A percentile compares a stretch with the other conserved stretches of the same genome.
Evolutionary conservation across 1,140 invertebrate genomes (phyloP).

Genomic region (Conopomorpha cramerella): DNA sequence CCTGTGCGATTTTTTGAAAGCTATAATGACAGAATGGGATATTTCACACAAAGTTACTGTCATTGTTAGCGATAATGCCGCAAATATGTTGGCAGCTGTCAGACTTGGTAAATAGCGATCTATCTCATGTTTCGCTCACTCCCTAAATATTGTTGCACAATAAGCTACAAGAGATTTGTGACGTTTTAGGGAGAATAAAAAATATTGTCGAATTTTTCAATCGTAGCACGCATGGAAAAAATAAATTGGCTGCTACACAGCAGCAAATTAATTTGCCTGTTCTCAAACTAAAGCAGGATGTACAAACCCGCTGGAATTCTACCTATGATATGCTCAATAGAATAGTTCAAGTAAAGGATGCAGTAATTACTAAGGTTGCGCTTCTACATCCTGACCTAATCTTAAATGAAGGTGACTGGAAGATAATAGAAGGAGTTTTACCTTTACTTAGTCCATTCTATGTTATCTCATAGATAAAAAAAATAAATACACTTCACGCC

Average conservation of each 20-base stretch:
- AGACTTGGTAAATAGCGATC: not conserved
- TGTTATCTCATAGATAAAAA: too few relatives aligned
- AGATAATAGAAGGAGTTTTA: not conserved
- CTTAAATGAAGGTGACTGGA: not conserved
- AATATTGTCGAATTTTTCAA: conserved; percentile 14
- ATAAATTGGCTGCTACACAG: conserved; percentile 11
- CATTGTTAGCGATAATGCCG: conserved; percentile 7
- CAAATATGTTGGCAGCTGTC: conserved; percentile 10
- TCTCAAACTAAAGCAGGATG: conserved; percentile 22
- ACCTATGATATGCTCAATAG: conserved; percentile 21
- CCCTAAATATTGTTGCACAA: not conserved
- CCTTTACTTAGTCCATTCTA: not conserved
- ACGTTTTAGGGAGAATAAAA: conserved; percentile 11
- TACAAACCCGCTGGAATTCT: conserved; percentile 26
- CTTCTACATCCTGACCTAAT: not conserved
- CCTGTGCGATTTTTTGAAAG: too few relatives aligned
- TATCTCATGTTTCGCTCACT: not conserved
- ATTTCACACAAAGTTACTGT: conserved; percentile 8
- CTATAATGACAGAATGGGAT: conserved; percentile 5
- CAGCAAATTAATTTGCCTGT: conserved; percentile 11
- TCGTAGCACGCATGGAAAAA: conserved; percentile 7
- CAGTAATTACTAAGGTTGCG: conserved; percentile 6
- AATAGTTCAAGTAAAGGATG: conserved; percentile 13
- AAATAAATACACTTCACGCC: too few relatives aligned
- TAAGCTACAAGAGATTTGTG: not conserved